These are phyloP conservation scores for Pelobates fuscus DNA, from an alignment of 2,113 vertebrate genomes.

Conservation along the genomic window DNA sequence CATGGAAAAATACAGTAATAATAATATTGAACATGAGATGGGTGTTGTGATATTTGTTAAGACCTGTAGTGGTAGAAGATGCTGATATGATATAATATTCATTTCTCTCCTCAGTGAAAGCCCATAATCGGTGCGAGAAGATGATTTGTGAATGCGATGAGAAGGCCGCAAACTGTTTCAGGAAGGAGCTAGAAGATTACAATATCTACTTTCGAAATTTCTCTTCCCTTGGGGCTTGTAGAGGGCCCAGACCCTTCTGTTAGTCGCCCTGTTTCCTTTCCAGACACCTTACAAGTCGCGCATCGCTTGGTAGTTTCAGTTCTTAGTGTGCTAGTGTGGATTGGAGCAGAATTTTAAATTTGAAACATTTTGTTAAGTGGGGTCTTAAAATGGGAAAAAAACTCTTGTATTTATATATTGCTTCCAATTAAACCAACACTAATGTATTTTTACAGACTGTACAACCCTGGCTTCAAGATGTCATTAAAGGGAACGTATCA, in stretches of 20 bases:
- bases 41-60: too few relatives aligned
- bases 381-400: too few relatives aligned
- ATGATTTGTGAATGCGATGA: constrained; percentile 34
- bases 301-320: constrained; percentile 6
- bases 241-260: constrained; percentile 38
- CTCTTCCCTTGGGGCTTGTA: constrained; percentile 24
- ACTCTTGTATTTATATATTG: too few relatives aligned
- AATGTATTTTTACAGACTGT: background rate
- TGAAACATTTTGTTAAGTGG: too few relatives aligned
- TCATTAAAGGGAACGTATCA: too few relatives aligned
- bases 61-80: too few relatives aligned
- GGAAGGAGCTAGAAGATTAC: constrained; percentile 29
- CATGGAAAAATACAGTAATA: too few relatives aligned
- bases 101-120: constrained; percentile 46
- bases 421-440: background rate
- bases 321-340: background rate
- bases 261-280: background rate
- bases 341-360: background rate
- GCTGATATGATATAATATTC: background rate
- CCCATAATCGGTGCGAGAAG: constrained; percentile 49
- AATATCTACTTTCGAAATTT: constrained; percentile 16
- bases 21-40: too few relatives aligned
- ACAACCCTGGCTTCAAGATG: too few relatives aligned
- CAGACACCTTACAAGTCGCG: background rate
- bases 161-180: constrained; percentile 29